Evolutionary conservation across 2,888 invertebrate genomes (phyloP), one percentile per base, ranked within the genome.

Genomic region (Eilema caniola): DNA sequence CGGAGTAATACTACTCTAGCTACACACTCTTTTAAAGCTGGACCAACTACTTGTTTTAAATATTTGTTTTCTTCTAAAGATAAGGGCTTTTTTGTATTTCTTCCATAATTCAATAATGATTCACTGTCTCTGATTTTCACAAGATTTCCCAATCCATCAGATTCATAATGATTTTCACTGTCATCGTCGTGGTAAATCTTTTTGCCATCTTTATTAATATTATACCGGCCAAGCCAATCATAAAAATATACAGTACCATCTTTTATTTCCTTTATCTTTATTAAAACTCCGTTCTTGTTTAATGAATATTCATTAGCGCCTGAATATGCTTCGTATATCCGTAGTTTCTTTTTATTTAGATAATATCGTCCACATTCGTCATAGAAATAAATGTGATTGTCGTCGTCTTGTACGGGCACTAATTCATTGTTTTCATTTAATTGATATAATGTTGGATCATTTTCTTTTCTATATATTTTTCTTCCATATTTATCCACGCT

Each of bases 321-420:
- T 4, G 70, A 62, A 60, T 81, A 76, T 33, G 83, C 76, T 78
- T 83, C 85, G 65, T 88, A 87, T 3, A 88, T 63, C 8, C 83
- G 81, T 60, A 77, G 70, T 62, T 73, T 75, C 2, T 20, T 31
- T 25, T 71, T 71, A 63, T 79, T 72, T 12, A 83, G 60, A 66
- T 82, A 89, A 75, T 89, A 88, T 25, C 87, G 83, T 20, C 88
- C 88, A 41, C 84, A 87, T 10, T 83, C 76, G 37, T 89, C 88
- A 71, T 85, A 88, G 72, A 79, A 88, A 79, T 86, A 89, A 25
- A 87, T 70, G 69, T 83, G 80, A 33, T 79, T 67, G 1, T 82
- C 80, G 56, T 86, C 87, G 47, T 88, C 86, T 24, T 67, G 65
- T 8, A 87, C 37, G 10, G 75, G 74, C 0, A 87, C 82, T 20